A percentile compares a stretch with the other conserved stretches of the same genome.
Evolutionary conservation across 2,113 vertebrate genomes (phyloP).

Genomic region (Cyphomyrus discorhynchus): DNA sequence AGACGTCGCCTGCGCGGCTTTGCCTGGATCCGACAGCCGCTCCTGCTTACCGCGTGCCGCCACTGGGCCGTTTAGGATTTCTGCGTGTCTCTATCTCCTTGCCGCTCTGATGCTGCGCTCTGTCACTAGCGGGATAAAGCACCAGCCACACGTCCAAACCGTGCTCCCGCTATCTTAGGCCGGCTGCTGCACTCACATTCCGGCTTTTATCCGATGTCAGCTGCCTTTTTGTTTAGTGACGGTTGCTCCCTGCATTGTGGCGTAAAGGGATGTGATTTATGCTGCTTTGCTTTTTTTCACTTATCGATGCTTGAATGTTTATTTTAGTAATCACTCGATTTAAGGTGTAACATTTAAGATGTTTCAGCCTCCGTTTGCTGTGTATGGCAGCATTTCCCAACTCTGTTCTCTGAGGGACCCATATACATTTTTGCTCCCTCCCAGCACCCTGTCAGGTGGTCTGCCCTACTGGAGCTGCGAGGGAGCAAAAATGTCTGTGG

Average conservation of each 20-base stretch:
- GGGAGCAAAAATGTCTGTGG: background rate
- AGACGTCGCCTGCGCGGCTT: background rate
- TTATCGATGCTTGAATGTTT: background rate
- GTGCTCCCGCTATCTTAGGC: background rate
- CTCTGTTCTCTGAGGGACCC: background rate
- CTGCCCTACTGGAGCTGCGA: too few relatives aligned
- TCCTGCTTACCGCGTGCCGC: background rate
- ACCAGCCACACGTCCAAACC: too few relatives aligned
- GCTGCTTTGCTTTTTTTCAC: background rate
- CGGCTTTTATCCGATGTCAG: background rate
- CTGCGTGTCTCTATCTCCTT: background rate
- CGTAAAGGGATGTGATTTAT: background rate
- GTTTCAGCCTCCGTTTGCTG: background rate
- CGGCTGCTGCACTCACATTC: background rate
- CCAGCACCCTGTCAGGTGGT: too few relatives aligned
- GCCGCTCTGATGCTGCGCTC: background rate
- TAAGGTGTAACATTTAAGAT: background rate
- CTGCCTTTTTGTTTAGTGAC: too few relatives aligned
- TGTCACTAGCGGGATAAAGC: background rate
- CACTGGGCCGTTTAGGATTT: background rate
- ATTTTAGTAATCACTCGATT: background rate
- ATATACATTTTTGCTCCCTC: background rate
- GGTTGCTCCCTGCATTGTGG: background rate
- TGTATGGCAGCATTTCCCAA: background rate
- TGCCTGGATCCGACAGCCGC: background rate